Conservation (phyloP, 2,113 vertebrate species). For the Heloderma charlesbogerti region DNA sequence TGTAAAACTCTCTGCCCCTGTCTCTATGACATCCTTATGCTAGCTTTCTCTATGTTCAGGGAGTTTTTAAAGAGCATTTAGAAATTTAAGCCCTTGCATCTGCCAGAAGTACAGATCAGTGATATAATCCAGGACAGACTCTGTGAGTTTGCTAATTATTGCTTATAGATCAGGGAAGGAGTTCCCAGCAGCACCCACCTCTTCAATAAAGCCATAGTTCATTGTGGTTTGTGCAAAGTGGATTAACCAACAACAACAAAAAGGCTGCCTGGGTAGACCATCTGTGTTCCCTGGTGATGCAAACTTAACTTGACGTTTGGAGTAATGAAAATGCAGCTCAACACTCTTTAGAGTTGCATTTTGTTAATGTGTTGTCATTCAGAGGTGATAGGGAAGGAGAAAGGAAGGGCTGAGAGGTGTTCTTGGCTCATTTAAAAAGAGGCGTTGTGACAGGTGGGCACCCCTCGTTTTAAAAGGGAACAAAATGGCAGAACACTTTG, state of each 20-base stretch:
- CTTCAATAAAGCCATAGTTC: not conserved
- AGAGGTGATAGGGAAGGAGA: constrained; percentile 16
- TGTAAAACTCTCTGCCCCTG: not conserved
- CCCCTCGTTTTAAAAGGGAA: constrained; percentile 20
- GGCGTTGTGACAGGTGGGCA: constrained; percentile 50
- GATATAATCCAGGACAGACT: not conserved
- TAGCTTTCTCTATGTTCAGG: not conserved
- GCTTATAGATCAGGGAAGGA: not conserved
- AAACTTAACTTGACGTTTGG: constrained; percentile 72
- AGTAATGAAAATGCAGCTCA: constrained; percentile 79
- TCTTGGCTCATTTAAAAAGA: constrained; percentile 60
- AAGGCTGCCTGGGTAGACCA: constrained; percentile 64
- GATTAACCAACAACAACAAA: constrained; percentile 64
- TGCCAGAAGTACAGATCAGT: too few relatives aligned
- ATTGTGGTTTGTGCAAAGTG: constrained; percentile 77
- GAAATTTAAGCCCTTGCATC: not conserved
- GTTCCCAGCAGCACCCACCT: not conserved
- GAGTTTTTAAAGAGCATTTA: not conserved
- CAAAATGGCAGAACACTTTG: not conserved
- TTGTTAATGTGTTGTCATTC: constrained; percentile 74
- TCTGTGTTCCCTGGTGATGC: constrained; percentile 67
- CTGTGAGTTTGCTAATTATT: not conserved
- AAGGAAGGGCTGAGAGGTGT: not conserved
- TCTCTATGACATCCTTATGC: not conserved
- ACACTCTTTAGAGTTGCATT: constrained; percentile 63